Base-by-base conservation (phyloP, 1,140 invertebrate genomes). In the Eupeodes corollae region DNA sequence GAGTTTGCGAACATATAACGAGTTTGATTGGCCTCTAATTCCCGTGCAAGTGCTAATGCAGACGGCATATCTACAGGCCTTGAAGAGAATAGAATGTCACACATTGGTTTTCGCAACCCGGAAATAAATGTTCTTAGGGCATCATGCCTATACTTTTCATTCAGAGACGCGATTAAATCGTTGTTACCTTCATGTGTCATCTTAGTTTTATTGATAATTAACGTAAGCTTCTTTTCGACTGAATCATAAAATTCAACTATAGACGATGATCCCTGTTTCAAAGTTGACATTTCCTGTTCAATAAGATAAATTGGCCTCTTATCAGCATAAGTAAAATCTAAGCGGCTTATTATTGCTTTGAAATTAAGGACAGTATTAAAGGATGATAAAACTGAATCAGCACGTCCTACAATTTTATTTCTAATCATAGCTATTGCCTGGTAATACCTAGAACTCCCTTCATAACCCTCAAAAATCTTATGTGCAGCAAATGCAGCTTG, bases 181-280 rank as follows among this genome's bases (percentile, higher is more conserved):
- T 33, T 11, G 5, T 21, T 21, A 14, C 30, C 40, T 12, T 16
- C 15, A 18, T 45, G 33, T 13, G 8, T 33, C 43, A 45, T 45
- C 12, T 18, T 45, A 13, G 15, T 35, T 45, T 45, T 45, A 33
- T 45, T 45, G 9, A 26, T 45, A 11, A 45, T 9, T 11, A 33
- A n/a, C 8, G 26, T 45, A 2, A 45, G 12, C 34, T 33, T 33
- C 32, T 45, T 45, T n/a, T 45, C 32, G 12, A 45, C 43, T 2
- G n/a, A 15, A 14, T 45, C 43, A 33, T 45, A 45, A 14, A 34
- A 45, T 11, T 45, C 14, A 16, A 21, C 43, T 14, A 45, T 35
- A 33, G 31, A 45, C 15, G 26, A 34, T 10, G 9, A 16, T 13
- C 32, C 32, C 32, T 45, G 43, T 16, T 26, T 16, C 15, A 45